These are phyloP conservation scores for Delia radicum DNA, from an alignment of 1,140 invertebrate species.

Conservation along the genomic window DNA sequence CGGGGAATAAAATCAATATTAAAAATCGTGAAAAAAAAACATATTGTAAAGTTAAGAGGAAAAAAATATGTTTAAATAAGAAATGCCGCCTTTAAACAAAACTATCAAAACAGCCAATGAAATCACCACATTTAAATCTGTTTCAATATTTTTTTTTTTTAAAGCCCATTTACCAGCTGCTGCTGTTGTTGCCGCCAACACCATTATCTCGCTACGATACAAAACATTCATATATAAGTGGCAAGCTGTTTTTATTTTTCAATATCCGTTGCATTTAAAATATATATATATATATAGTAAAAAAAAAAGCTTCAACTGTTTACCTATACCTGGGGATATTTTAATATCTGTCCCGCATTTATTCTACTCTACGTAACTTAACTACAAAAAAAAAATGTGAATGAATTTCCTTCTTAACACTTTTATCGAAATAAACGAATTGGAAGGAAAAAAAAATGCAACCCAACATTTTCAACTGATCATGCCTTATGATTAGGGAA, in stretches of 20 bases:
- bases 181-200: conserved; percentile 9
- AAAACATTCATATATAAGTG: conserved; percentile 1
- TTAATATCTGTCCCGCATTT: conserved; percentile 23
- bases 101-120: conserved; percentile 23
- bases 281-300: neutral
- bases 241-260: conserved; percentile 12
- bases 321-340: conserved; percentile 17
- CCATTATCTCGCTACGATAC: conserved; percentile 3
- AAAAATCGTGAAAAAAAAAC: neutral
- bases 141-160: neutral
- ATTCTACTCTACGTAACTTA: neutral
- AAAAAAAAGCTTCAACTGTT: conserved; percentile 8
- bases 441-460: no score
- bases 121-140: conserved; percentile 21
- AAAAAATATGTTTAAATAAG: neutral
- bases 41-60: neutral
- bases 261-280: neutral
- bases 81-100: conserved; percentile 9
- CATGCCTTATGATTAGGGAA: no score
- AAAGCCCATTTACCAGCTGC: conserved; percentile 20
- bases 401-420: conserved; percentile 20
- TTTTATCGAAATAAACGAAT: conserved; percentile 16
- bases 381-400: neutral
- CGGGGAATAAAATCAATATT: neutral
- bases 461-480: no score